phyloP scores from a whole-genome alignment of 2,113 vertebrate species.

The Myotis yumanensis region DNA sequence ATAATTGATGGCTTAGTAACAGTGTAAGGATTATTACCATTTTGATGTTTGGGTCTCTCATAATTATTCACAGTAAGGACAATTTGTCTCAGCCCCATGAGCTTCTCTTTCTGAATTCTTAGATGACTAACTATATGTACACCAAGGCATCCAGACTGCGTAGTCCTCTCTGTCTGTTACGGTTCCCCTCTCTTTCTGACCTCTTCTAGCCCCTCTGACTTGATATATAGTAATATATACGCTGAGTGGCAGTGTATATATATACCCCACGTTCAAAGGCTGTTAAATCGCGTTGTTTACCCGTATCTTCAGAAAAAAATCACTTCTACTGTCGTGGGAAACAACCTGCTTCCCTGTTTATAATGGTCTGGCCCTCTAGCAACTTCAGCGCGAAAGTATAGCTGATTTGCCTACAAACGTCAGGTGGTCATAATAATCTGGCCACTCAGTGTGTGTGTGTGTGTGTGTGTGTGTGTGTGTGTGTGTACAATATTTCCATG shows the following conservation, averaged over 20 bases:
- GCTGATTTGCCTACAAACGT: no score
- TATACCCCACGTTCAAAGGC: no score
- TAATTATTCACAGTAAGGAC: background rate
- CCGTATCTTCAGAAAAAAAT: no score
- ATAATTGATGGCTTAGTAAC: background rate
- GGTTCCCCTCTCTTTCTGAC: background rate
- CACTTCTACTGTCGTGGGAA: no score
- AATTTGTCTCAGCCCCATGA: background rate
- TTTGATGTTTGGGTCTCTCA: background rate
- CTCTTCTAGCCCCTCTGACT: rapidly evolving
- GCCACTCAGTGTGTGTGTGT: no score
- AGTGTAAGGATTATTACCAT: background rate
- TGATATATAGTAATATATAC: background rate
- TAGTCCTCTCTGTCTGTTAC: background rate
- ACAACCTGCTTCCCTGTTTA: no score
- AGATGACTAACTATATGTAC: background rate
- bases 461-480: no score
- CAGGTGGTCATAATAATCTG: no score
- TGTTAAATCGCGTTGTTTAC: no score
- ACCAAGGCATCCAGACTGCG: background rate
- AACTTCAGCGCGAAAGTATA: no score
- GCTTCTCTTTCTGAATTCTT: background rate
- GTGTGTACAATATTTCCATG: background rate
- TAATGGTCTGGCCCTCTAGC: no score
- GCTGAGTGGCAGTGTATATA: no score